Base-by-base conservation (phyloP, 2,113 vertebrate species). In the Pseudopipra pipra region DNA sequence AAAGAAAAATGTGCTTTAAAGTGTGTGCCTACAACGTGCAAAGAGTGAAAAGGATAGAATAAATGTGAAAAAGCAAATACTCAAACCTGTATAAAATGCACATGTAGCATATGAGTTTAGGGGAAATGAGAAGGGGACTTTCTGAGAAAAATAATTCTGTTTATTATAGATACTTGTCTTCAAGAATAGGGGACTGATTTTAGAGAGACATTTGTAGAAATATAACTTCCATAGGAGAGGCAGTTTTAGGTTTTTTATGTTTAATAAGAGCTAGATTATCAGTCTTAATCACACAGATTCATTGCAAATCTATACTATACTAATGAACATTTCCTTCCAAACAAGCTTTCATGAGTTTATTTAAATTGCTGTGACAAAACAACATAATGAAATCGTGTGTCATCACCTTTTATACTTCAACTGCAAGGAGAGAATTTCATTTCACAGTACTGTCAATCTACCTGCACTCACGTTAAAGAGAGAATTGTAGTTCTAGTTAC, bases 11-110 rank as follows among this genome's bases (percentile, higher is more conserved):
- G 1, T 46, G 3, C 12, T 77, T 5, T 54, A 67, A 89, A 82
- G 5, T 20, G 41, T 1, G 0, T 70, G 18, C 5, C 9, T 61
- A 41, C 7, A 58, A 14, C 14, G 5, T 18, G 1, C 17, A n/a
- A 71, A 71, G 39, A 63, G 9, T 44, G 7, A 84, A 77, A 61
- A 74, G 6, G 9, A 39, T 3, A 43, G 19, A 70, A 70, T 12
- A 44, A 68, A 59, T 21, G 3, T 47, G n/a, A 31, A 62, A 73
- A 27, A 22, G 4, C 1, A 73, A 76, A 56, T 56, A 66, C 4
- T 46, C 37, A 51, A 90, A 49, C 2, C 7, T 28, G 2, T 30
- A 37, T 43, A 75, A 58, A 87, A 68, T 82, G 2, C 9, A 73
- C 14, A 14, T 5, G 4, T 47, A 49, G 2, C 1, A 6, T 31